Evolutionary conservation across 2,113 vertebrate species (phyloP).

Genomic region (Vulpes ferrilata): DNA sequence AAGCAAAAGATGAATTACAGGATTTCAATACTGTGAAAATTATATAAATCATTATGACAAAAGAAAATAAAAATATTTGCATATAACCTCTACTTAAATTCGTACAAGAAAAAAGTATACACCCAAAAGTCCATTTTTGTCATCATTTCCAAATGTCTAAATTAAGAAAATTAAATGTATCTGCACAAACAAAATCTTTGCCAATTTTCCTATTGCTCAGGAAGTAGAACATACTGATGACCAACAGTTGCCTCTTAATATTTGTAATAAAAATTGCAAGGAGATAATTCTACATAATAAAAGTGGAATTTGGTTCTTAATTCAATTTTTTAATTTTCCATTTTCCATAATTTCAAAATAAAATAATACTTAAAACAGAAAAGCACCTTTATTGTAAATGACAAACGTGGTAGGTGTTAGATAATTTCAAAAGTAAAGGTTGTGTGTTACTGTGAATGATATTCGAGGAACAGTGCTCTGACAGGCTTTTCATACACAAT

Average conservation of each 20-base stretch:
- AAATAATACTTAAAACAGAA: neutral
- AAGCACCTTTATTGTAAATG: neutral
- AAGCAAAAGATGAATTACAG: neutral
- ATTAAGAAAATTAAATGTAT: neutral
- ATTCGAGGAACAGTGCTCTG: constrained; percentile 31
- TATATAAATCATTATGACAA: neutral
- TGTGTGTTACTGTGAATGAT: neutral
- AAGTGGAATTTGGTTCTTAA: neutral
- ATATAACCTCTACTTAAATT: neutral
- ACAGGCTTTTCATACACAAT: constrained; percentile 78
- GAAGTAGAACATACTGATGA: neutral
- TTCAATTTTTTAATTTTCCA: neutral
- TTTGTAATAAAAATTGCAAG: neutral
- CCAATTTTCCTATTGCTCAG: neutral
- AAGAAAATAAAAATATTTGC: neutral
- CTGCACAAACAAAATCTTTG: neutral
- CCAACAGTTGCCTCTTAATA: neutral
- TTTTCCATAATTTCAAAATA: constrained; percentile 23
- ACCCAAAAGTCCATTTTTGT: neutral
- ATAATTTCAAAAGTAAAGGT: neutral
- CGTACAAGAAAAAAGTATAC: neutral
- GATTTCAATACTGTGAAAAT: constrained; percentile 13
- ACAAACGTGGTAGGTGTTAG: neutral
- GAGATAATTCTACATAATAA: neutral
- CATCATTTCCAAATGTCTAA: neutral